Percentiles rank a stretch among this genome's conserved stretches.
phyloP scores from a whole-genome alignment of 2,113 vertebrate species.

The Ornithorhynchus anatinus region DNA sequence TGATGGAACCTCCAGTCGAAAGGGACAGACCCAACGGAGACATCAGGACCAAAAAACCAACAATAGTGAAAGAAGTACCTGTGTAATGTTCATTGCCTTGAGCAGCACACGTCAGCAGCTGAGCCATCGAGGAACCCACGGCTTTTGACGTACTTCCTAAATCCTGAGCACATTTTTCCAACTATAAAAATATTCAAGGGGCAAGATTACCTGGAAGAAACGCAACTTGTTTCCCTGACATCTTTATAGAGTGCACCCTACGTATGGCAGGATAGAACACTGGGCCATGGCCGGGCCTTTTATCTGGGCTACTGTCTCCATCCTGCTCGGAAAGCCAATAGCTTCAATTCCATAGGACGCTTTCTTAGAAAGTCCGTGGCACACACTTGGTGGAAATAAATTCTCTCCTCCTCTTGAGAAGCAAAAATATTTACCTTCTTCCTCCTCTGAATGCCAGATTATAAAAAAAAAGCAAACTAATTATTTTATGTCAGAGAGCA shows the following conservation, averaged over 20 bases:
- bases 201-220: constrained; percentile 13
- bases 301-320: too few relatives aligned
- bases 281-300: too few relatives aligned
- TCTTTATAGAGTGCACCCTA: too few relatives aligned
- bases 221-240: too few relatives aligned
- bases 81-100: constrained; percentile 98
- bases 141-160: constrained; percentile 96
- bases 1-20: too few relatives aligned
- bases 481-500: constrained; percentile 4
- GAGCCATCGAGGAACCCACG: constrained; percentile 97
- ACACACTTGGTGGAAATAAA: constrained; percentile 22
- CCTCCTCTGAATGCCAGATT: constrained; percentile 12
- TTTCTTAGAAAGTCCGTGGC: constrained; percentile 27
- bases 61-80: constrained; percentile 71
- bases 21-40: too few relatives aligned
- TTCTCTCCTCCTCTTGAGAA: constrained; percentile 23
- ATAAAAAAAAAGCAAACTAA: constrained; percentile 13
- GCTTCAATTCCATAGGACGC: constrained; percentile 5
- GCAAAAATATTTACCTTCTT: constrained; percentile 1
- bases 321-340: too few relatives aligned
- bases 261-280: too few relatives aligned
- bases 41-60: too few relatives aligned
- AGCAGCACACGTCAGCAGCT: constrained; percentile 94
- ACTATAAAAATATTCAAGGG: constrained; percentile 66
- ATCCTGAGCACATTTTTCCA: constrained; percentile 97